These are phyloP conservation scores for Caenorhabditis sp. DNA, from an alignment of 2,888 invertebrate genomes.

Conservation along the genomic window DNA sequence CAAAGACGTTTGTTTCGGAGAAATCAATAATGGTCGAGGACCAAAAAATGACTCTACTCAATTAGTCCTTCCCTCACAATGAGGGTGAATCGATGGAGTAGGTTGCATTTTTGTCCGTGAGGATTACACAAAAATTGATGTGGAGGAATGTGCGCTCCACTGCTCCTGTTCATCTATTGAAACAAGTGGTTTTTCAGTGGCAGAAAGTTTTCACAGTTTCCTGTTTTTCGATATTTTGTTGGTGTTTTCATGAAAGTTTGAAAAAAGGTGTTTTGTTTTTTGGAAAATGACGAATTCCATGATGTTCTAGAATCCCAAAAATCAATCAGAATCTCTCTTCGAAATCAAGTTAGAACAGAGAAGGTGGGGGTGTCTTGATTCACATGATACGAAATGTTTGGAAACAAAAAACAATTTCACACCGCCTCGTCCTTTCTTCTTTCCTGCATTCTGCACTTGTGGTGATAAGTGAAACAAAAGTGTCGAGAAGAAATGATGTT, in stretches of 20 bases:
- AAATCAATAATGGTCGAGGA: not conserved
- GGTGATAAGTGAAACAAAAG: slow-evolving; percentile 28
- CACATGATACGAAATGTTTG: slow-evolving; percentile 38
- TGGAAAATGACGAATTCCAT: slow-evolving; percentile 22
- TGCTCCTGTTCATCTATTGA: not conserved
- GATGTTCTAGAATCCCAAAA: slow-evolving; percentile 13
- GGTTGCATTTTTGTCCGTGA: slow-evolving; percentile 2
- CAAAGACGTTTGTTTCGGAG: no score
- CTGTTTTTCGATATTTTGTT: no score
- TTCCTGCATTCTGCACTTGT: slow-evolving; percentile 32
- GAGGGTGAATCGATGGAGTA: not conserved
- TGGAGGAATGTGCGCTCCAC: not conserved
- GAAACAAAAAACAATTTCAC: slow-evolving; percentile 44
- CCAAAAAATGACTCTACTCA: no score
- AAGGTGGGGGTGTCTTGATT: slow-evolving; percentile 14
- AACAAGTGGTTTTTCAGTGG: no score
- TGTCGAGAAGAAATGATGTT: slow-evolving; percentile 13
- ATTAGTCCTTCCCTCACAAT: no score
- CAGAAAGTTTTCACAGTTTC: no score
- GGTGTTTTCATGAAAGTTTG: not conserved
- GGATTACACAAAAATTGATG: slow-evolving; percentile 10
- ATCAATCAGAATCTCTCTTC: slow-evolving; percentile 19
- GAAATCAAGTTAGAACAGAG: slow-evolving; percentile 33
- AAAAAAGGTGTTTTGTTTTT: not conserved
- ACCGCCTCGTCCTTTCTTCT: slow-evolving; percentile 10